phyloP scores from a whole-genome alignment of 2,888 invertebrate species.

The Platerodrilus igneus region DNA sequence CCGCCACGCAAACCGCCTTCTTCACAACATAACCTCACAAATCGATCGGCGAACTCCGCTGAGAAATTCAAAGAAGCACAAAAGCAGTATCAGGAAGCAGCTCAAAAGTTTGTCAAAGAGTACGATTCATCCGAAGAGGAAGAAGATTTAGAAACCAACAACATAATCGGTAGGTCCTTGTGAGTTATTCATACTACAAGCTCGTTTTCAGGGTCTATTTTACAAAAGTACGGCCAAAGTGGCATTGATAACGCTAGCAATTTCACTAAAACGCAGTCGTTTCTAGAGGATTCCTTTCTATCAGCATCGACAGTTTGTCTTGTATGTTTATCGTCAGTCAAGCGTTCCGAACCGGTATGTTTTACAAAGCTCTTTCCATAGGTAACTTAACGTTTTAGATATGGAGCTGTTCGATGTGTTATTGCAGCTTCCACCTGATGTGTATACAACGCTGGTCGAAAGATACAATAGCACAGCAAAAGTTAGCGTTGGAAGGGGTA shows the following conservation, averaged over 20 bases:
- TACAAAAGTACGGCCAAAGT: conserved; percentile 49
- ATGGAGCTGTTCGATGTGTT: conserved; percentile 84
- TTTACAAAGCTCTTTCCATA: conserved; percentile 16
- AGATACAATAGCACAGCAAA: conserved; percentile 73
- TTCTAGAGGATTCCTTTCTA: conserved; percentile 73
- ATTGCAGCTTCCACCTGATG: conserved; percentile 76
- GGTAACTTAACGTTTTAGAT: conserved; percentile 57
- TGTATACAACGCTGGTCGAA: conserved; percentile 92
- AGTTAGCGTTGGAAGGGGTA: conserved; percentile 53
- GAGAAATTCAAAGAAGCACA: conserved; percentile 52
- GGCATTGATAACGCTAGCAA: conserved; percentile 47
- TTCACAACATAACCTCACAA: too few relatives aligned
- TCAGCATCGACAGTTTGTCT: conserved; percentile 80
- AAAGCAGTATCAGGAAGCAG: conserved; percentile 49
- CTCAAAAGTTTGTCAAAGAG: conserved; percentile 49
- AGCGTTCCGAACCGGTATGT: conserved; percentile 67
- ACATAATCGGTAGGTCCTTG: conserved; percentile 46
- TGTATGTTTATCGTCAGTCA: conserved; percentile 85
- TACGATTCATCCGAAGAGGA: conserved; percentile 55
- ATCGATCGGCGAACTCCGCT: too few relatives aligned
- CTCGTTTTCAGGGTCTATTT: conserved; percentile 46
- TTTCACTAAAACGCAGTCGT: conserved; percentile 60
- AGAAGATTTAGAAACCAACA: conserved; percentile 50
- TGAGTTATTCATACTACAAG: conserved; percentile 1
- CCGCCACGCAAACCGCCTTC: too few relatives aligned